These are phyloP conservation scores for Leptopterna dolabrata DNA, from an alignment of 2,888 invertebrate species.

Conservation along the genomic window DNA sequence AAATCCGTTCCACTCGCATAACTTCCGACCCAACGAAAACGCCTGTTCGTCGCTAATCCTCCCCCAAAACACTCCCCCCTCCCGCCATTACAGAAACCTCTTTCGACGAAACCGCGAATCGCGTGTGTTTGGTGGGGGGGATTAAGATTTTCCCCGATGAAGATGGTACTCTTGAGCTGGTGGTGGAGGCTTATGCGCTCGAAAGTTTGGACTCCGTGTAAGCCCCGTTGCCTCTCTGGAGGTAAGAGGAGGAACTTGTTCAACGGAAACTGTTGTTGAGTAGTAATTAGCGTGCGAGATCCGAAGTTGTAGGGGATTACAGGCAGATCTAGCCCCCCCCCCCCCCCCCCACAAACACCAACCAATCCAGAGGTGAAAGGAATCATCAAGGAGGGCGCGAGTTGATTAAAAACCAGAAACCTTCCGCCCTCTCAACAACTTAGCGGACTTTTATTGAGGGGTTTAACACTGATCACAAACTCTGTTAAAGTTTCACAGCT, in stretches of 20 bases:
- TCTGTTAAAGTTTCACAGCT: not conserved
- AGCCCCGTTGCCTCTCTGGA: not conserved
- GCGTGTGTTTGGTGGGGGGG: not conserved
- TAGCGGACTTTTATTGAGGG: not conserved
- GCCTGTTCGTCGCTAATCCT: too few relatives aligned
- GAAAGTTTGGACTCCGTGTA: constrained; percentile 12
- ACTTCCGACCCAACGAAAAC: too few relatives aligned
- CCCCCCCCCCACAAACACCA: not conserved
- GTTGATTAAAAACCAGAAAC: constrained; percentile 12
- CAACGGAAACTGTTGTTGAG: constrained; percentile 31
- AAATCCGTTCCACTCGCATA: too few relatives aligned
- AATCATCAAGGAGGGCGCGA: not conserved
- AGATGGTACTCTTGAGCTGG: not conserved
- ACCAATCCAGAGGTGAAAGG: not conserved
- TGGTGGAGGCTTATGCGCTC: constrained; percentile 23
- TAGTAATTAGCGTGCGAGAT: constrained; percentile 33
- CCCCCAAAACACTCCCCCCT: too few relatives aligned
- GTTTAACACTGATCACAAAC: not conserved
- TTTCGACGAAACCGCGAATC: not conserved
- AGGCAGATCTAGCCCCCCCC: not conserved
- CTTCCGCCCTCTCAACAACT: not conserved
- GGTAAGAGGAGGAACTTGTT: not conserved
- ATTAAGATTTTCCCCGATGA: not conserved
- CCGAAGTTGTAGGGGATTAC: constrained; percentile 11
- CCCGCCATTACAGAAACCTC: not conserved